A percentile compares a stretch with the other conserved stretches of the same genome.
These are phyloP conservation scores for Harlomillsia oculata DNA, from an alignment of 1,140 invertebrate genomes.

Conservation along the genomic window DNA sequence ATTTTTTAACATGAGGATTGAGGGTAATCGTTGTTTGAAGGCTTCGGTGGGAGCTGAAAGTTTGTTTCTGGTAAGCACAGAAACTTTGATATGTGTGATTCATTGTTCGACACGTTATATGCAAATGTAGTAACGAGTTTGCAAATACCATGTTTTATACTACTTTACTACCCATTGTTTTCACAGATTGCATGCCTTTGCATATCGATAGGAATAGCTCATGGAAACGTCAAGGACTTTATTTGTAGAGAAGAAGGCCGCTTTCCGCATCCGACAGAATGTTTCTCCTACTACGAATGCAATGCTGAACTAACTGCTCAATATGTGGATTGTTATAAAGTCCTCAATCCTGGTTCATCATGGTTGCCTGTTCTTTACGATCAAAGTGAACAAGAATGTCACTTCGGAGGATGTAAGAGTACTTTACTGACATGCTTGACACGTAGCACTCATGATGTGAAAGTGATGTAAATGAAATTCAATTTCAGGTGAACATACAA, in stretches of 20 bases:
- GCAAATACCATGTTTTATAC: too few relatives aligned
- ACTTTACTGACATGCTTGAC: not conserved
- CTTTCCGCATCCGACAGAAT: not conserved
- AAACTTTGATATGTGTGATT: too few relatives aligned
- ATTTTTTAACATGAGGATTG: too few relatives aligned
- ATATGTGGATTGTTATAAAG: not conserved
- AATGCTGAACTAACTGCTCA: not conserved
- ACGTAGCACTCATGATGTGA: not conserved
- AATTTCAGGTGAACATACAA: not conserved
- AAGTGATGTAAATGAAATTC: not conserved
- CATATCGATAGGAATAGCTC: too few relatives aligned
- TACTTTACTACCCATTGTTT: too few relatives aligned
- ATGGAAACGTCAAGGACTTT: too few relatives aligned
- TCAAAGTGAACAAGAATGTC: not conserved
- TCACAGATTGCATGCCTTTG: too few relatives aligned
- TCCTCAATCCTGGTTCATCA: not conserved
- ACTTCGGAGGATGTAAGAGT: conserved; percentile 5
- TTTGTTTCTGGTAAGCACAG: too few relatives aligned
- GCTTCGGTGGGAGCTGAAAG: too few relatives aligned
- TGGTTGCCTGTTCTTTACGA: not conserved
- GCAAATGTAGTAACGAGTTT: too few relatives aligned
- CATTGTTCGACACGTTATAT: too few relatives aligned
- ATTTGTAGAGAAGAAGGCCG: not conserved
- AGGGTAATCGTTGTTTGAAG: too few relatives aligned
- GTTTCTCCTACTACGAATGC: conserved; percentile 1